Base-by-base conservation (phyloP, 1,140 invertebrate genomes). In the Eubasilissa regina region DNA sequence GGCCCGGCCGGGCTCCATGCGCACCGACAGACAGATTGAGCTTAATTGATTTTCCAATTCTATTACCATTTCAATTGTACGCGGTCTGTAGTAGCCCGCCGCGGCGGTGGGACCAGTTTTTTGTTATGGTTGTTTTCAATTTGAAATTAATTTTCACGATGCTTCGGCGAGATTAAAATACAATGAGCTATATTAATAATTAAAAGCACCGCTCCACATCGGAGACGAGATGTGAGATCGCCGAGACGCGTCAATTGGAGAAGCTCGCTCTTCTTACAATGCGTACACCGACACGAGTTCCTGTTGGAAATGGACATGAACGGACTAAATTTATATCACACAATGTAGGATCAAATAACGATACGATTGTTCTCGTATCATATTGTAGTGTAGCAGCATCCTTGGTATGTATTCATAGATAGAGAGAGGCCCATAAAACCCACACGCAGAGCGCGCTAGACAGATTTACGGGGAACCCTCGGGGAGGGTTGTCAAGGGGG, bases 1-100 rank as follows among this genome's bases (percentile, higher is more conserved):
- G 1, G 6, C 15, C 12, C 25, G 9, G 19, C 25, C 55, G 12
- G 11, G 53, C 51, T 15, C 55, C 9, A 53, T 43, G 55, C 19
- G 9, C 75, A 64, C 55, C 35, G 44, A n/a, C 47, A 19, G 48
- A 51, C 68, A 73, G 68, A 73, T 55, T 53, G 75, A 75, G 75
- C 56, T 58, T 76, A 76, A 76, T 76, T 76, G 75, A 76, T 76
- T 76, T 76, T 76, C 35, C 75, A 35, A 58, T 66, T 76, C 75
- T 76, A 76, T 76, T 76, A 76, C 56, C 19, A 35, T 19, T 76
- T 76, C 75, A 76, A 76, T 76, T 73, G 68, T 73, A 73, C 48
- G 68, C 25, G 51, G 1, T 55, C 47, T 10, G 19, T 73, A 55
- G 68, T 73, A 51, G 68, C 64, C 48, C 47, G 48, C 51, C 17